Evolutionary conservation across 1,140 invertebrate genomes (phyloP), one percentile per base, ranked within the genome.

Genomic region (Drosophila mayri): DNA sequence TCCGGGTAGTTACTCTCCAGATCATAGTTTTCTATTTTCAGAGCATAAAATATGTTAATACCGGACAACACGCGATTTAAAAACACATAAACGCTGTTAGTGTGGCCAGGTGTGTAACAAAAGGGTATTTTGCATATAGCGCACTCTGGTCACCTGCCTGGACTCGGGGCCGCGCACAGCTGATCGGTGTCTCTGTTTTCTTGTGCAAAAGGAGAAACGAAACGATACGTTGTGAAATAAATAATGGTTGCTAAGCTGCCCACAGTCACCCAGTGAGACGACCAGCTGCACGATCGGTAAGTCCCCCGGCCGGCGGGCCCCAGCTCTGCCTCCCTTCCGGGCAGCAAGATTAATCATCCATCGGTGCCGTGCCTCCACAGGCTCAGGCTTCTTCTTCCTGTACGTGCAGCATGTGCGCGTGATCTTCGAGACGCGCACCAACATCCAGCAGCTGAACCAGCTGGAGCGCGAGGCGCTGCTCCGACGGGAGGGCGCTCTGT

Each of bases 321-420:
- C 25, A 44, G 8, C 35, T 35, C 16, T 30, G 58, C 41, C 58
- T 20, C 14, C 44, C 25, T 14, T 38, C 14, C 40, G 38, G 38
- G 14, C 20, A 43, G 22, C 20, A 1, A 38, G 20, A 18, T 30
- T 30, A 60, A 30, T 60, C 18, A 32, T 25, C 14, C 14, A 32
- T 25, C n/a, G 37, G 18, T n/a, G 22, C 28, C 28, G 28, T n/a
- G 22, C 22, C n/a, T n/a, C 16, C 16, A 12, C 25, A 92, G 91
- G 88, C 47, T 88, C 81, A 70, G 91, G 91, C 65, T 92, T 92
- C 79, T 92, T 91, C 73, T 92, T 92, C 57, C 61, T 92, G 54
- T 91, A 92, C 57, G 81, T 92, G 66, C 82, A 92, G 47, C 90
- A 92, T 91, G 87, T 92, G 28, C 76, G 91, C 55, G 65, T 81